Percentiles rank a stretch among this genome's conserved stretches.
phyloP scores from a whole-genome alignment of 2,113 vertebrate genomes.

The Prunella fulvescens region DNA sequence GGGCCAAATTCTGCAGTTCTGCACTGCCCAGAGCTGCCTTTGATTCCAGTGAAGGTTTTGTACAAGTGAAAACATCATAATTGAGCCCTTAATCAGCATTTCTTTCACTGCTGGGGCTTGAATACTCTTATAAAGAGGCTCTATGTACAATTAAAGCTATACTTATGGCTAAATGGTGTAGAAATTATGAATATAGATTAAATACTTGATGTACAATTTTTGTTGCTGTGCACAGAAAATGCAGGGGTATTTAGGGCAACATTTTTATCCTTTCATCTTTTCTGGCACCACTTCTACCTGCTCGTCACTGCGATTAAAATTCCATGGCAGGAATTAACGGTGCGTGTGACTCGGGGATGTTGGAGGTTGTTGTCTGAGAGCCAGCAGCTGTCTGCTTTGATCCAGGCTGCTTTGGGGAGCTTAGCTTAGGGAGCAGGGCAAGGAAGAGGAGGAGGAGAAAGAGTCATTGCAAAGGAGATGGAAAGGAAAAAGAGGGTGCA shows the following conservation, averaged over 20 bases:
- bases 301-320: not conserved
- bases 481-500: not conserved
- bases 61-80: not conserved
- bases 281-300: conserved; percentile 45
- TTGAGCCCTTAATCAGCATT: conserved; percentile 51
- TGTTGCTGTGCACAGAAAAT: not conserved
- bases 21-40: not conserved
- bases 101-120: conserved; percentile 39
- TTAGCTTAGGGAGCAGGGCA: not conserved
- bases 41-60: not conserved
- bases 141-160: conserved; percentile 34
- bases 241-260: conserved; percentile 7
- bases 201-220: conserved; percentile 39
- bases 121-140: conserved; percentile 41
- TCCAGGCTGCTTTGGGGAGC: not conserved
- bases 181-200: conserved; percentile 55
- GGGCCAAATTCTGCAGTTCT: not conserved
- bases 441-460: not conserved
- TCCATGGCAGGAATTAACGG: not conserved
- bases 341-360: not conserved
- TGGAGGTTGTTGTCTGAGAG: not conserved
- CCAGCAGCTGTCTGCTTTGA: accelerated
- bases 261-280: conserved; percentile 48
- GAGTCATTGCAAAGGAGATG: not conserved
- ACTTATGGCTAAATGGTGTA: conserved; percentile 50